These are phyloP conservation scores for Dicentrarchus labrax DNA, from an alignment of 2,113 vertebrate species.

Conservation along the genomic window DNA sequence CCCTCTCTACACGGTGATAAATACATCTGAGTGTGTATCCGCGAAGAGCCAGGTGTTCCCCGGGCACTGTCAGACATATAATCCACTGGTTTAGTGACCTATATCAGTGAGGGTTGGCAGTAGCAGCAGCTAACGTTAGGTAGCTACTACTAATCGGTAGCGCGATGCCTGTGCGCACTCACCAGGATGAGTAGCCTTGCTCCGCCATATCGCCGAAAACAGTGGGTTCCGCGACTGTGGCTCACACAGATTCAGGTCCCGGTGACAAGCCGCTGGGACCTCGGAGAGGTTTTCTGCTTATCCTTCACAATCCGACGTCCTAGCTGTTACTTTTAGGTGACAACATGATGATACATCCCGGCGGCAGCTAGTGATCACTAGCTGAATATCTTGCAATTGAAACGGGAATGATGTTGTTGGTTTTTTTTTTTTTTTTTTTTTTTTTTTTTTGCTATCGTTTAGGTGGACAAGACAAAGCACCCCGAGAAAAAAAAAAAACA, in stretches of 20 bases:
- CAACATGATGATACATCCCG: conserved; percentile 82
- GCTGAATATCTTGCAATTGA: conserved; percentile 73
- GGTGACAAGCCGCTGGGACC: conserved; percentile 76
- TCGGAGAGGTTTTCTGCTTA: conserved; percentile 62
- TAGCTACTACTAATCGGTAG: conserved; percentile 58
- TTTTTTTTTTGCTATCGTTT: conserved; percentile 70
- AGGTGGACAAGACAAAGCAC: conserved; percentile 85
- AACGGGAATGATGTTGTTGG: conserved; percentile 79
- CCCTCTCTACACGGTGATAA: neutral
- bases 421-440: too few relatives aligned
- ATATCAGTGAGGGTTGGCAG: conserved; percentile 18
- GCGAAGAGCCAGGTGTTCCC: neutral
- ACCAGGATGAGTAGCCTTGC: conserved; percentile 89
- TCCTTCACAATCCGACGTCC: conserved; percentile 71
- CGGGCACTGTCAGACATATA: neutral
- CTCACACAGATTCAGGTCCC: conserved; percentile 78
- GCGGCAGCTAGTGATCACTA: conserved; percentile 80
- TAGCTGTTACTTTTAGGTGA: conserved; percentile 77
- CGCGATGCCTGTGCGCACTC: conserved; percentile 77
- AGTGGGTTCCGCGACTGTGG: conserved; percentile 76
- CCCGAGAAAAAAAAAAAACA: conserved; percentile 62
- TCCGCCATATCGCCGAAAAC: conserved; percentile 88
- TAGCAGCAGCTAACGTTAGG: conserved; percentile 32
- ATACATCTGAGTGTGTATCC: neutral
- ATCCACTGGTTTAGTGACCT: conserved; percentile 31